Percentiles rank a stretch among this genome's conserved stretches.
Evolutionary conservation across 2,113 vertebrate genomes (phyloP).

Genomic region (Brachirus orientalis): DNA sequence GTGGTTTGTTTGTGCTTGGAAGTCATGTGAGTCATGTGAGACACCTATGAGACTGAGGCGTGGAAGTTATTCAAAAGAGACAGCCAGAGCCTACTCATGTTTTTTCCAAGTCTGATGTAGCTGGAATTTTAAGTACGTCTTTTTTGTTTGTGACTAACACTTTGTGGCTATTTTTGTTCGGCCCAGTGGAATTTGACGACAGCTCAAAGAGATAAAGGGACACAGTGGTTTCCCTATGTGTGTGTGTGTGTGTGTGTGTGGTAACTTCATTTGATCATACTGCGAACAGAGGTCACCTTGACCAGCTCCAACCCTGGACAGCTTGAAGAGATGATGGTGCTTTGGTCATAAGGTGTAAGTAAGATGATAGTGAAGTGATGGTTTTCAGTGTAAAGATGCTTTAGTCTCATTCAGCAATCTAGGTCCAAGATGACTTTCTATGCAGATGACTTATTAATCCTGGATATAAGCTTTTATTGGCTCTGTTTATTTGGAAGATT

Average conservation of each 20-base stretch:
- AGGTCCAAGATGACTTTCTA: no score
- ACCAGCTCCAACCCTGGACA: neutral
- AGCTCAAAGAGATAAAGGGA: conserved; percentile 25
- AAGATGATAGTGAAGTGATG: no score
- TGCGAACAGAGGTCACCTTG: neutral
- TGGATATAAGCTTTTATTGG: no score
- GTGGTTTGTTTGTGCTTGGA: conserved; percentile 37
- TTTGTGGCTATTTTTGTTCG: conserved; percentile 50
- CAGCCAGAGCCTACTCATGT: conserved; percentile 28
- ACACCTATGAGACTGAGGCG: conserved; percentile 17
- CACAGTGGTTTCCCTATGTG: conserved; percentile 17
- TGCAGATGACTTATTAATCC: no score
- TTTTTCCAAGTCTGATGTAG: conserved; percentile 28
- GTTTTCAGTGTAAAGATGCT: no score
- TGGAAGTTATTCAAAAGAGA: conserved; percentile 15
- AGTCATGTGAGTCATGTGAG: conserved; percentile 65
- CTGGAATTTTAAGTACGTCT: conserved; percentile 49
- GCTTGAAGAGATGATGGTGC: neutral
- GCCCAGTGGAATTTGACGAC: conserved; percentile 36
- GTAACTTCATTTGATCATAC: neutral
- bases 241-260: neutral
- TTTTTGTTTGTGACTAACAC: conserved; percentile 36
- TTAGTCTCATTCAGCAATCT: no score
- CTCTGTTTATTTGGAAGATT: no score
- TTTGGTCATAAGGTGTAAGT: neutral